Evolutionary conservation across 2,113 vertebrate species (phyloP).

Genomic region (Ceyx margarethae): DNA sequence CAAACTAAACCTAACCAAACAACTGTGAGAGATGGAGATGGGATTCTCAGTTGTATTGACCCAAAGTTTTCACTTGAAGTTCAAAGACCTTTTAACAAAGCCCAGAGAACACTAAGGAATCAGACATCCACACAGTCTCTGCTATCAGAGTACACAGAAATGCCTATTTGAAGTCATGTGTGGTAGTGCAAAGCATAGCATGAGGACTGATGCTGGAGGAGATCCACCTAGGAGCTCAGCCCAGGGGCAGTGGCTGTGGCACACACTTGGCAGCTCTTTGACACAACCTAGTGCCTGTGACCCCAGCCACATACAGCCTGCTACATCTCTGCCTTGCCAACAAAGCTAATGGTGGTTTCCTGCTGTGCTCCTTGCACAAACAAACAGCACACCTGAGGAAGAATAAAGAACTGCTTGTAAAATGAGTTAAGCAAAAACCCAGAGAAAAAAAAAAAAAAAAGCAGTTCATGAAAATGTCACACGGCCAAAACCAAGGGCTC

Average conservation of each 20-base stretch:
- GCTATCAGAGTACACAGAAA: background rate
- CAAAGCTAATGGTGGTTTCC: background rate
- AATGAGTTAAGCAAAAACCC: background rate
- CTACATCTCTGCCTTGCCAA: background rate
- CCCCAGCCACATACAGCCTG: background rate
- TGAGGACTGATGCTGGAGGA: background rate
- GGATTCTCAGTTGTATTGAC: background rate
- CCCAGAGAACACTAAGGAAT: background rate
- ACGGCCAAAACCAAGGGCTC: background rate
- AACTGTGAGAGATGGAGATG: background rate
- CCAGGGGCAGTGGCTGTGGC: background rate
- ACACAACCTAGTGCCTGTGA: background rate
- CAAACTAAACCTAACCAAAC: background rate
- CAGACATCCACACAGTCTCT: accelerated
- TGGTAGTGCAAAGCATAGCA: background rate
- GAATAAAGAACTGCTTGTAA: background rate
- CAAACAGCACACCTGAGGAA: background rate
- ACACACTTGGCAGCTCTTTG: background rate
- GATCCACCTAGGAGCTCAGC: background rate
- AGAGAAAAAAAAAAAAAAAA: background rate
- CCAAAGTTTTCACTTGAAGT: background rate
- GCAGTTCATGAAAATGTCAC: background rate
- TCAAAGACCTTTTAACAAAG: background rate
- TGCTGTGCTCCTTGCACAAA: background rate
- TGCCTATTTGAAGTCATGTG: accelerated